These are phyloP conservation scores for Cremastobaeus sp. DNA, from an alignment of 2,888 invertebrate genomes.

Conservation along the genomic window DNA sequence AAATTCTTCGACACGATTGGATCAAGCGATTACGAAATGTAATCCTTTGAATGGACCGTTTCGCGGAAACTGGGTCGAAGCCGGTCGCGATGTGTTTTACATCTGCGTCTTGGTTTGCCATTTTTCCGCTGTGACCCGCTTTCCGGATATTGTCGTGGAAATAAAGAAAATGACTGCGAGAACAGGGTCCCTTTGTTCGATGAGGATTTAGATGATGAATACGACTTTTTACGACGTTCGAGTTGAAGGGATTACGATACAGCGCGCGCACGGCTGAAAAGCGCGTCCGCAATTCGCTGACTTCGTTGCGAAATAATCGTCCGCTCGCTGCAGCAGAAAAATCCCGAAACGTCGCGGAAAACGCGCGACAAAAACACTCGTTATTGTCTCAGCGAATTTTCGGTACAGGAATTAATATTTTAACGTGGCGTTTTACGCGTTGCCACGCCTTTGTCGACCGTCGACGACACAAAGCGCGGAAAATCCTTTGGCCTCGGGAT, in stretches of 20 bases:
- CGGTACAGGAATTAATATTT: constrained; percentile 21
- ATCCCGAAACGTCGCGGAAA: constrained; percentile 4
- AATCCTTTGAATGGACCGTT: constrained; percentile 33
- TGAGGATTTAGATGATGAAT: constrained; percentile 41
- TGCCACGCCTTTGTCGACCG: constrained; percentile 14
- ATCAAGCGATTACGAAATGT: constrained; percentile 40
- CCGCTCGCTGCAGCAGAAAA: neutral
- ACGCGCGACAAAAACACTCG: constrained; percentile 9
- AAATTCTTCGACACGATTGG: constrained; percentile 29
- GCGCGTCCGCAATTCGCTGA: too few species aligned
- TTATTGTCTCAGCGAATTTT: constrained; percentile 8
- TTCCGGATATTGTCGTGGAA: constrained; percentile 41
- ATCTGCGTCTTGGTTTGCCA: constrained; percentile 36
- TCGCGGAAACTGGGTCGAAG: constrained; percentile 14
- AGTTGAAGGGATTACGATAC: constrained; percentile 20
- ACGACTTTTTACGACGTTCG: constrained; percentile 31
- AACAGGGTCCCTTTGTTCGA: constrained; percentile 29
- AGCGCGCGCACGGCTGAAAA: constrained; percentile 6
- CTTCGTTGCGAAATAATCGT: constrained; percentile 15
- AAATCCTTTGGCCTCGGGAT: constrained; percentile 53
- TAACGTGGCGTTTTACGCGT: constrained; percentile 20
- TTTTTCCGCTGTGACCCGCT: constrained; percentile 24
- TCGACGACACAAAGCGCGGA: constrained; percentile 45
- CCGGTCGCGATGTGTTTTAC: constrained; percentile 23
- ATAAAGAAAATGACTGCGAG: constrained; percentile 33